phyloP scores from a whole-genome alignment of 1,140 invertebrate species.

The Gerris buenoi region DNA sequence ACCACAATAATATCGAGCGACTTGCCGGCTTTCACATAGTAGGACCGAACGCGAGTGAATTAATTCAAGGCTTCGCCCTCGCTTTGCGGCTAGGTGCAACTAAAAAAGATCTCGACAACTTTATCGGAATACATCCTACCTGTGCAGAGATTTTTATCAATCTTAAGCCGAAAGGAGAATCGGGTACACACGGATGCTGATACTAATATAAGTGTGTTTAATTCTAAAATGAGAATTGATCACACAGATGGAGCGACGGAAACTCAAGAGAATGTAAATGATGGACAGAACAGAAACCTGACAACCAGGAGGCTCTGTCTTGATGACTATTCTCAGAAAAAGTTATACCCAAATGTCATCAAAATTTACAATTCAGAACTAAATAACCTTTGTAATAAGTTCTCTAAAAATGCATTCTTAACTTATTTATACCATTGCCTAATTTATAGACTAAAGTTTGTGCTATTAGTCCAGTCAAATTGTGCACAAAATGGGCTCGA shows the following conservation, averaged over 20 bases:
- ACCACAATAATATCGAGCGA: constrained; percentile 35
- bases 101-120: constrained; percentile 44
- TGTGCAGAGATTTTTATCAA: constrained; percentile 36
- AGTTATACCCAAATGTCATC: too few relatives aligned
- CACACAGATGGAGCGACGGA: too few relatives aligned
- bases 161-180: not conserved
- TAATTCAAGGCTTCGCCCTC: constrained; percentile 50
- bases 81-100: constrained; percentile 40
- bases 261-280: not conserved
- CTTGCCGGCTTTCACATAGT: constrained; percentile 50
- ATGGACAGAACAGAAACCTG: not conserved
- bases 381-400: too few relatives aligned
- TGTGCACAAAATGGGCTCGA: too few relatives aligned
- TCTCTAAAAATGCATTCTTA: too few relatives aligned
- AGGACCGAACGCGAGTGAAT: constrained; percentile 51
- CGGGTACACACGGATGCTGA: not conserved
- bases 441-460: too few relatives aligned
- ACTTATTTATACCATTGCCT: too few relatives aligned
- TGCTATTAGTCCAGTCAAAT: too few relatives aligned
- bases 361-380: too few relatives aligned
- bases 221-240: too few relatives aligned
- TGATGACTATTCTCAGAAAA: not conserved
- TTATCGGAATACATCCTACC: constrained; percentile 53
- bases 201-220: not conserved
- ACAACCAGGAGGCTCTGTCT: not conserved